Percentiles rank a stretch among this genome's conserved stretches.
Conservation (phyloP, 1,140 invertebrate species). For the Epicauta chinensis region DNA sequence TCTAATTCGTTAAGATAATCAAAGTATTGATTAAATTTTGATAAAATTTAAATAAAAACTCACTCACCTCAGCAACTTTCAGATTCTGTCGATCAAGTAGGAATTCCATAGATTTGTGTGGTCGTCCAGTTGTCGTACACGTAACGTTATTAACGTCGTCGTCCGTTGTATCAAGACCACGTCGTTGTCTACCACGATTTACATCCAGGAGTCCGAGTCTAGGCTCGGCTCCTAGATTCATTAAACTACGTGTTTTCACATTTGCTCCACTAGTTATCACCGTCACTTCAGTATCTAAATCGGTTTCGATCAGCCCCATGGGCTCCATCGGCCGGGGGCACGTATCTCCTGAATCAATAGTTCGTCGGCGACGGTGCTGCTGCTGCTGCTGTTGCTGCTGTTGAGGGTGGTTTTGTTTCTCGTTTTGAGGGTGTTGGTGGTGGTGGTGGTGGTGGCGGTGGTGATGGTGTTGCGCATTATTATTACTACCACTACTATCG, state of each 20-base stretch:
- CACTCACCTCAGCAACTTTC: constrained; percentile 64
- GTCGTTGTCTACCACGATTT: neutral
- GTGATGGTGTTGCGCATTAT: constrained; percentile 2
- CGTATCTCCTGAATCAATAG: constrained; percentile 43
- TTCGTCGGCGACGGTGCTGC: constrained; percentile 40
- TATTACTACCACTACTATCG: neutral
- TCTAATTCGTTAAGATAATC: too few relatives aligned
- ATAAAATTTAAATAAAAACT: too few relatives aligned
- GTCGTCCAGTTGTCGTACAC: constrained; percentile 40
- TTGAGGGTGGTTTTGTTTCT: too few relatives aligned
- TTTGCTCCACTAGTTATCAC: constrained; percentile 46
- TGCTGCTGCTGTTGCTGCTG: constrained; percentile 24
- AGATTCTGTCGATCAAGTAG: constrained; percentile 85
- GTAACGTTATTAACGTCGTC: constrained; percentile 23
- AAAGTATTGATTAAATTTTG: too few relatives aligned
- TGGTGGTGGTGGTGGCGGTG: constrained; percentile 38
- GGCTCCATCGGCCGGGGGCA: constrained; percentile 39
- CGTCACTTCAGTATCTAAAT: constrained; percentile 67
- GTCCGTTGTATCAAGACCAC: neutral
- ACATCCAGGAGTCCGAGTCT: constrained; percentile 21
- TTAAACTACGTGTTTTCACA: constrained; percentile 70
- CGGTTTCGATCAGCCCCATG: constrained; percentile 75
- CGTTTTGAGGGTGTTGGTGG: constrained; percentile 8
- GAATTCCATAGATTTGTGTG: constrained; percentile 90
- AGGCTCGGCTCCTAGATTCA: constrained; percentile 63